A percentile compares a stretch with the other conserved stretches of the same genome.
Evolutionary conservation across 2,113 vertebrate genomes (phyloP).

Genomic region (Pelvicachromis taeniatus): DNA sequence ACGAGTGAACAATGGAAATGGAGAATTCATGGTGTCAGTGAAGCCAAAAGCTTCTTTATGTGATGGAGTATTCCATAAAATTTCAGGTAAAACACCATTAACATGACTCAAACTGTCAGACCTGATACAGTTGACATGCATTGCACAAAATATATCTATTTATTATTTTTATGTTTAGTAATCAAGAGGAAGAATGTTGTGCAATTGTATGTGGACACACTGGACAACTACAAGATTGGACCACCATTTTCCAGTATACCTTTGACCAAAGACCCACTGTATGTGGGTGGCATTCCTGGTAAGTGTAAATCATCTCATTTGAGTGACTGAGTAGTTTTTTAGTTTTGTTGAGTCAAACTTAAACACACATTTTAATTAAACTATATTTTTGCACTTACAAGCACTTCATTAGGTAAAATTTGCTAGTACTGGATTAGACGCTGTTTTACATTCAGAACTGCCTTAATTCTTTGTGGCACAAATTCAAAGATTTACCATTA

Average conservation of each 20-base stretch:
- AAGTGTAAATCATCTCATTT: conserved; percentile 5
- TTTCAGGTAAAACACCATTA: conserved; percentile 77
- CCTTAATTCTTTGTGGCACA: background rate
- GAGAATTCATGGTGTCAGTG: conserved; percentile 77
- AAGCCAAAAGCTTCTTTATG: conserved; percentile 77
- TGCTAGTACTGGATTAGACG: background rate
- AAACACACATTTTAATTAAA: background rate
- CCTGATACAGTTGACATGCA: background rate
- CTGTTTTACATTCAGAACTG: background rate
- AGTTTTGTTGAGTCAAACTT: background rate
- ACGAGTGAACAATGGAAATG: conserved; percentile 76
- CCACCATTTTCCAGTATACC: conserved; percentile 36
- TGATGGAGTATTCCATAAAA: conserved; percentile 85
- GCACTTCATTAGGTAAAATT: background rate
- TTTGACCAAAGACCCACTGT: conserved; percentile 69
- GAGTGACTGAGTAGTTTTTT: background rate
- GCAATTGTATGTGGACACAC: conserved; percentile 79
- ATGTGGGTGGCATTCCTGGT: conserved; percentile 89
- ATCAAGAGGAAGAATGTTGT: conserved; percentile 77
- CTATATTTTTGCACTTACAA: background rate
- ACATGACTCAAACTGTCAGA: background rate
- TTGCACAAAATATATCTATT: background rate
- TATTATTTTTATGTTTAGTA: conserved; percentile 66
- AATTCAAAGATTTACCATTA: background rate
- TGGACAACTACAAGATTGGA: conserved; percentile 74